Conservation (phyloP, 2,888 invertebrate genomes). For the Synanthedon tipuliformis region DNA sequence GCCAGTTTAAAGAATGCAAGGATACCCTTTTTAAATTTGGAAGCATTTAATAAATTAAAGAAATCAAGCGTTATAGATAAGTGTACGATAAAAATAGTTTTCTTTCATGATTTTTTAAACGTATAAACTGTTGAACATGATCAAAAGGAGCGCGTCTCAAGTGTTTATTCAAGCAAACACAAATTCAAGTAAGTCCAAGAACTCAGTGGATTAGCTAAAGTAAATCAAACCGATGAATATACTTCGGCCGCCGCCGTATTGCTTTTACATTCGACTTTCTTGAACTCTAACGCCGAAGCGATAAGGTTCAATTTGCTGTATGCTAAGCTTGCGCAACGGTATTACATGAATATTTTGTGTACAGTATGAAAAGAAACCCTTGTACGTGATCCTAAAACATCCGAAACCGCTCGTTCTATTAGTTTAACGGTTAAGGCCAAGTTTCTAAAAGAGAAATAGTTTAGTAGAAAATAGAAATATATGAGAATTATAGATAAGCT, state of each 20-base stretch:
- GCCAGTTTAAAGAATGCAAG: no score
- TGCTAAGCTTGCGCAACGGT: background rate
- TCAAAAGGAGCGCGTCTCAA: slow-evolving; percentile 8
- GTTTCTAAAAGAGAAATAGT: no score
- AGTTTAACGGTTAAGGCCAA: slow-evolving; percentile 27
- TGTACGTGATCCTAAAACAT: slow-evolving; percentile 53
- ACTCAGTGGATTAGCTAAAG: slow-evolving; percentile 36
- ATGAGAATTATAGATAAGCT: no score
- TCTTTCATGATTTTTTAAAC: slow-evolving; percentile 1
- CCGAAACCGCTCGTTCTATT: slow-evolving; percentile 37
- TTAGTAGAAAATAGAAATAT: no score
- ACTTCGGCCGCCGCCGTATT: background rate
- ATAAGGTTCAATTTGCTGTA: slow-evolving; percentile 1
- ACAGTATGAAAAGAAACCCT: slow-evolving; percentile 41
- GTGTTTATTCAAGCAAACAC: slow-evolving; percentile 36
- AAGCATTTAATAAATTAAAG: no score
- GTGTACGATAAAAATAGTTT: no score
- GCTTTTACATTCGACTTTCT: no score
- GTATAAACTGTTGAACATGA: slow-evolving; percentile 2
- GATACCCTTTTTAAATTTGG: no score
- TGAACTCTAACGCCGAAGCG: background rate
- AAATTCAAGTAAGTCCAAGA: slow-evolving; percentile 16
- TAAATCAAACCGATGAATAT: slow-evolving; percentile 25
- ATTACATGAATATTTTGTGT: slow-evolving; percentile 1
- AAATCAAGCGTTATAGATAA: no score